Conservation (phyloP, 2,113 vertebrate genomes). For the Probosciger aterrimus region DNA sequence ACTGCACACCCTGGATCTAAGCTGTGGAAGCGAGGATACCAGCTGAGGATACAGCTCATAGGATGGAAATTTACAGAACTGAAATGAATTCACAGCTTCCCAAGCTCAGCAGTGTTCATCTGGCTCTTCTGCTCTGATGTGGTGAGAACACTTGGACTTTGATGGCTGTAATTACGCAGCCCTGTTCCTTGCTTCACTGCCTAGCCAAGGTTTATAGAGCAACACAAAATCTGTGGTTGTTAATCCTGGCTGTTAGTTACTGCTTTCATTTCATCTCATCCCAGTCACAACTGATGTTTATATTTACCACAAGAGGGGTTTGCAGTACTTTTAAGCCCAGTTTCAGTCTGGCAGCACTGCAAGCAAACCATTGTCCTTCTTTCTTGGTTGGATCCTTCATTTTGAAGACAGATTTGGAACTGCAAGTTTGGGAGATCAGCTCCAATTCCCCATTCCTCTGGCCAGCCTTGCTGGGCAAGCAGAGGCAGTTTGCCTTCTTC, state of each 20-base stretch:
- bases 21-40: background rate
- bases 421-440: background rate
- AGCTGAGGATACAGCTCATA: background rate
- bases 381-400: background rate
- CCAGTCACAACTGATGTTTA: background rate
- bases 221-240: background rate
- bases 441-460: background rate
- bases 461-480: background rate
- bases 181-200: background rate
- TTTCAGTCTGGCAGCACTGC: background rate
- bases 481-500: background rate
- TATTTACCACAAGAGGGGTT: background rate
- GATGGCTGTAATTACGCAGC: background rate
- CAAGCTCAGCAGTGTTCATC: background rate
- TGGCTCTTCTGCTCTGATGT: background rate
- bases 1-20: background rate
- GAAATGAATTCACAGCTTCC: background rate
- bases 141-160: background rate
- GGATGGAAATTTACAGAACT: constrained; percentile 16
- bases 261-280: background rate
- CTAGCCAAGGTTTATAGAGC: background rate
- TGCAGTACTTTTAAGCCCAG: background rate
- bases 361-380: background rate
- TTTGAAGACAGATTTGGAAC: background rate
- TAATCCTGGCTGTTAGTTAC: background rate